A percentile compares a stretch with the other conserved stretches of the same genome.
phyloP scores from a whole-genome alignment of 2,113 vertebrate genomes.

The Patagioenas fasciata region DNA sequence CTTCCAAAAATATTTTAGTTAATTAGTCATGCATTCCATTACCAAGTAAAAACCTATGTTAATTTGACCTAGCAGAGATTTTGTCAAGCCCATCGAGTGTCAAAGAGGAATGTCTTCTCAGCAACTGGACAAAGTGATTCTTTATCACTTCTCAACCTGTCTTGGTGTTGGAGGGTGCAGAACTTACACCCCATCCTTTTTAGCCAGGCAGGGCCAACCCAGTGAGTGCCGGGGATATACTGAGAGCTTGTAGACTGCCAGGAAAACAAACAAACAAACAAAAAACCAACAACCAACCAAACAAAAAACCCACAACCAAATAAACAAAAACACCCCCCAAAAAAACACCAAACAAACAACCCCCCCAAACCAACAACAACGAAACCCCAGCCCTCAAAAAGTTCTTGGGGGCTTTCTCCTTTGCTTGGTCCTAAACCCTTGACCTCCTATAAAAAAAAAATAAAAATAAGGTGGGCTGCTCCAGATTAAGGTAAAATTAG shows the following conservation, averaged over 20 bases:
- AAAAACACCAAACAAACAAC: too few relatives aligned
- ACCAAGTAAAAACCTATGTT: slow-evolving; percentile 45
- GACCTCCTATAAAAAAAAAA: neutral
- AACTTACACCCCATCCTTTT: neutral
- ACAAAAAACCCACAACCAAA: too few relatives aligned
- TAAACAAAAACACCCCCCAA: too few relatives aligned
- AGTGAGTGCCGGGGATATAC: neutral
- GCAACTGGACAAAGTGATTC: neutral
- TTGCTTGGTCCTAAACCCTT: neutral
- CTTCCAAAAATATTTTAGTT: slow-evolving; percentile 39
- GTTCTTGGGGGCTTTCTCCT: neutral
- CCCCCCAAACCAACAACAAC: too few relatives aligned
- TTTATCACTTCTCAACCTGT: neutral
- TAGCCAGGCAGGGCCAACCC: neutral
- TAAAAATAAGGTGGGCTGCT: neutral
- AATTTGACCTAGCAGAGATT: slow-evolving; percentile 47
- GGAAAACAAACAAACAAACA: neutral
- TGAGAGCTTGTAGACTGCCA: neutral
- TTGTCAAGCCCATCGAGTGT: neutral
- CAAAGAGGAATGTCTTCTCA: neutral
- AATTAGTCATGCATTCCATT: slow-evolving; percentile 27
- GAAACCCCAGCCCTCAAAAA: neutral
- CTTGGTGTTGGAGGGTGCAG: accelerated
- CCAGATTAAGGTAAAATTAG: neutral
- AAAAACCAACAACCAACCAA: too few relatives aligned